phyloP scores from a whole-genome alignment of 2,797 vertebrate genomes.

The Schizopygopsis pylzovi region DNA sequence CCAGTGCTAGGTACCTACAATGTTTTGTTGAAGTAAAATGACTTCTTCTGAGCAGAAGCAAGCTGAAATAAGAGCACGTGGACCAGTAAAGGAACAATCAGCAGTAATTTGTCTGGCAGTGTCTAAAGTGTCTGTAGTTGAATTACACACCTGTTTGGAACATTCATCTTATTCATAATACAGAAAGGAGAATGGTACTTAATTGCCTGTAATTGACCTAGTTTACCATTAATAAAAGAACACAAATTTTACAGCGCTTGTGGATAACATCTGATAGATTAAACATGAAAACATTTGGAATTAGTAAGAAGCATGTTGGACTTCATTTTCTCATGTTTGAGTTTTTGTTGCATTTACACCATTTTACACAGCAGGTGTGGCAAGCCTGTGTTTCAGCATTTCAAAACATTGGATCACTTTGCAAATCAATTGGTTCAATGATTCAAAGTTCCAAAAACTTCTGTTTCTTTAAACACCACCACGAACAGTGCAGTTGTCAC shows the following conservation, averaged over 20 bases:
- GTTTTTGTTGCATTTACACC: too few relatives aligned
- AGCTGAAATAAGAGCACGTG: not conserved
- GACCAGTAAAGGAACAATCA: not conserved
- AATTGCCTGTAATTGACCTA: not conserved
- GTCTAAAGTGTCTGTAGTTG: not conserved
- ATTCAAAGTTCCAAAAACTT: not conserved
- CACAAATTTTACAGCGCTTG: too few relatives aligned
- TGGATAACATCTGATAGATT: not conserved
- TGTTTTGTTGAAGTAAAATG: not conserved
- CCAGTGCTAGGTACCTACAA: not conserved
- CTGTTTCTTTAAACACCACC: not conserved
- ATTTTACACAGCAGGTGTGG: not conserved
- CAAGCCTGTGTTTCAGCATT: too few relatives aligned
- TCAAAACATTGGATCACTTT: not conserved
- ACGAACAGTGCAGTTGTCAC: too few relatives aligned
- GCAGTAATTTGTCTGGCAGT: not conserved
- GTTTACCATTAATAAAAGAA: not conserved
- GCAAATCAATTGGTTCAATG: not conserved
- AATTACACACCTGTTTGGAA: not conserved
- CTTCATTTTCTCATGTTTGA: too few relatives aligned
- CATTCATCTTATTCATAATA: not conserved
- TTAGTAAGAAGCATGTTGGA: too few relatives aligned
- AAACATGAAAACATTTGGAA: too few relatives aligned
- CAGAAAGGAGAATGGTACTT: not conserved
- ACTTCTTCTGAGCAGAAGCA: not conserved